These are phyloP conservation scores for Himalopsyche japonica DNA, from an alignment of 2,888 invertebrate species.

Conservation along the genomic window DNA sequence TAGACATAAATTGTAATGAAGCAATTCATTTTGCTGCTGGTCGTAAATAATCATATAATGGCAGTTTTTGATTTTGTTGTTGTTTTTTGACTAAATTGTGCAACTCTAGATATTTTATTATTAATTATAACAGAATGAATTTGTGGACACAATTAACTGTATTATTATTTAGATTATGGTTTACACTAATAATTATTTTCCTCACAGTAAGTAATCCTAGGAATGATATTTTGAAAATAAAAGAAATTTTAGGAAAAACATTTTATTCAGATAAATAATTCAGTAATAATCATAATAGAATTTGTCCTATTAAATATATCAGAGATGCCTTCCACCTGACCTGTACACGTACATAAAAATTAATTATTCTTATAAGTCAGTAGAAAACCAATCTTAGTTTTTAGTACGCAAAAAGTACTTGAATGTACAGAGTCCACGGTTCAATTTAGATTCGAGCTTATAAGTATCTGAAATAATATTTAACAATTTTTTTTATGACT, in stretches of 20 bases:
- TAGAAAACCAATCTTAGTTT: neutral
- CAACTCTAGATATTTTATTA: too few species aligned
- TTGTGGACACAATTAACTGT: too few species aligned
- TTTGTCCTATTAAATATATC: neutral
- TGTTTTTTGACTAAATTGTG: too few species aligned
- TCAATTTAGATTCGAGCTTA: neutral
- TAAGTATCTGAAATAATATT: neutral
- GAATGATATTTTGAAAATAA: neutral
- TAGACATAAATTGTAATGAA: too few species aligned
- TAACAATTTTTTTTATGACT: neutral
- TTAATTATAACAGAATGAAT: too few species aligned
- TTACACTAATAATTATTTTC: too few species aligned
- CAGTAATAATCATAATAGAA: neutral
- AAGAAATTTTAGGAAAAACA: neutral
- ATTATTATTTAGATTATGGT: too few species aligned
- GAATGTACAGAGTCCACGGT: neutral
- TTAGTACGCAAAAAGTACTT: neutral
- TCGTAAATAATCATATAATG: too few species aligned
- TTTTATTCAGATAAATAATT: neutral
- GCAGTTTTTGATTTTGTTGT: too few species aligned
- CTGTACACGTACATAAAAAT: neutral
- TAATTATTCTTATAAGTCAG: neutral
- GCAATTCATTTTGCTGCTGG: too few species aligned
- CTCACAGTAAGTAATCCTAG: too few species aligned
- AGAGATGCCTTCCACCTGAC: neutral